Percentiles rank a stretch among this genome's conserved stretches.
Conservation (phyloP, 2,888 invertebrate genomes). For the Ptychoptera contaminata region DNA sequence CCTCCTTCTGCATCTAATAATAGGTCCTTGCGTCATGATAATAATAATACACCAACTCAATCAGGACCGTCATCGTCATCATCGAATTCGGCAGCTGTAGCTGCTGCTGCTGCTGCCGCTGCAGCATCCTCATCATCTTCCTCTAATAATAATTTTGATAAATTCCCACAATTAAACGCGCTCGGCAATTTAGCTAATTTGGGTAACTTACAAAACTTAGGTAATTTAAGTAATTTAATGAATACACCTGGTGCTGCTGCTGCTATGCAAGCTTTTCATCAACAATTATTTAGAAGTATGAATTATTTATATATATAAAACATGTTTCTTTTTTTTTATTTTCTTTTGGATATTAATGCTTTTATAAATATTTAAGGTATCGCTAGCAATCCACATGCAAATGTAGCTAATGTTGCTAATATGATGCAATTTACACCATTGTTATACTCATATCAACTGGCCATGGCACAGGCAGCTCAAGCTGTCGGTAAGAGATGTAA, state of each 20-base stretch:
- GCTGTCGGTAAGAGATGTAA: constrained; percentile 32
- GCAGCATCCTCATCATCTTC: constrained; percentile 20
- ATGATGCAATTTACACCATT: constrained; percentile 81
- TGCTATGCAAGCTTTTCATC: constrained; percentile 70
- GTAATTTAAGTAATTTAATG: constrained; percentile 22
- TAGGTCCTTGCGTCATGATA: constrained; percentile 13
- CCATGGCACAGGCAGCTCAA: constrained; percentile 58
- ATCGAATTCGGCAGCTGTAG: constrained; percentile 25
- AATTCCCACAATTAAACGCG: constrained; percentile 21
- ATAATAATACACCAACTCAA: constrained; percentile 17
- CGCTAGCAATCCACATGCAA: constrained; percentile 23
- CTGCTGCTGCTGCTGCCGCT: constrained; percentile 35
- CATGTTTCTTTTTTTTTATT: neutral
- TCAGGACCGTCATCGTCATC: constrained; percentile 20
- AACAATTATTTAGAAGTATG: constrained; percentile 65
- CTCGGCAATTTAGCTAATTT: constrained; percentile 22
- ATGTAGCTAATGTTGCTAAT: constrained; percentile 49
- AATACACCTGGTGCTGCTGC: constrained; percentile 39
- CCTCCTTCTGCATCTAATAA: constrained; percentile 20
- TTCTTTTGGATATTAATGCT: neutral
- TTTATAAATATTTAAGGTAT: constrained; percentile 17
- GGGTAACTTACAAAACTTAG: constrained; percentile 21
- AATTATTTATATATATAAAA: constrained; percentile 7
- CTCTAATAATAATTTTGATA: constrained; percentile 25
- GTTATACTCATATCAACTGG: constrained; percentile 77